phyloP scores from a whole-genome alignment of 2,888 invertebrate genomes.

The Cephus pulcher region DNA sequence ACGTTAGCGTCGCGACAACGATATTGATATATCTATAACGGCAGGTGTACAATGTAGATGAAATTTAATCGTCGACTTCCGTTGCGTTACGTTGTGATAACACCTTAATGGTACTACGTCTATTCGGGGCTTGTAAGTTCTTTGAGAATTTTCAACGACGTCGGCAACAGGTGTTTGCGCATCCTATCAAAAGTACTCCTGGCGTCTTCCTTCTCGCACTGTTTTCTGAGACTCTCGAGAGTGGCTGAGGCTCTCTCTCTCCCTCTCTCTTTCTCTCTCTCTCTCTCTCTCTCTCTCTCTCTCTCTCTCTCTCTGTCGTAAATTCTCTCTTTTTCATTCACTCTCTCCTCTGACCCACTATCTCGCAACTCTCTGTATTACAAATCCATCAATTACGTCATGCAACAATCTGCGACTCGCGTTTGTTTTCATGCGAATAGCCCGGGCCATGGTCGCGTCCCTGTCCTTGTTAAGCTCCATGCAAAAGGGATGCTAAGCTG shows the following conservation, averaged over 20 bases:
- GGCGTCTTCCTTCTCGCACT: background rate
- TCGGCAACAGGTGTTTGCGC: background rate
- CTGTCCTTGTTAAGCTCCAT: background rate
- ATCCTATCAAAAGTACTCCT: background rate
- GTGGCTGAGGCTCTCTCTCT: constrained; percentile 14
- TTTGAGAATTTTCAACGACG: background rate
- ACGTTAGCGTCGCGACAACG: background rate
- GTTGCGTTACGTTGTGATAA: background rate
- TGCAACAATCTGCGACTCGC: background rate
- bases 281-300: constrained; percentile 11
- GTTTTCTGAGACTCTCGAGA: background rate
- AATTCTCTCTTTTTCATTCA: constrained; percentile 6
- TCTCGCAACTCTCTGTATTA: background rate
- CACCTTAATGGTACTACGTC: background rate
- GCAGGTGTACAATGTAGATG: background rate
- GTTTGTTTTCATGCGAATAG: background rate
- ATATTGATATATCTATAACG: no score
- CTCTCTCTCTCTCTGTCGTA: constrained; percentile 6
- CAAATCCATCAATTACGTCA: background rate
- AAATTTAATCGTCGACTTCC: background rate
- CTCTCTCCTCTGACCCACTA: constrained; percentile 1
- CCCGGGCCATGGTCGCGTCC: background rate
- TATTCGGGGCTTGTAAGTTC: background rate
- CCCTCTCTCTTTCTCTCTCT: constrained; percentile 2
- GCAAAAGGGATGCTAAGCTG: background rate